Evolutionary conservation across 2,797 vertebrate species (phyloP).

Genomic region (Gadopsis bispinosus): DNA sequence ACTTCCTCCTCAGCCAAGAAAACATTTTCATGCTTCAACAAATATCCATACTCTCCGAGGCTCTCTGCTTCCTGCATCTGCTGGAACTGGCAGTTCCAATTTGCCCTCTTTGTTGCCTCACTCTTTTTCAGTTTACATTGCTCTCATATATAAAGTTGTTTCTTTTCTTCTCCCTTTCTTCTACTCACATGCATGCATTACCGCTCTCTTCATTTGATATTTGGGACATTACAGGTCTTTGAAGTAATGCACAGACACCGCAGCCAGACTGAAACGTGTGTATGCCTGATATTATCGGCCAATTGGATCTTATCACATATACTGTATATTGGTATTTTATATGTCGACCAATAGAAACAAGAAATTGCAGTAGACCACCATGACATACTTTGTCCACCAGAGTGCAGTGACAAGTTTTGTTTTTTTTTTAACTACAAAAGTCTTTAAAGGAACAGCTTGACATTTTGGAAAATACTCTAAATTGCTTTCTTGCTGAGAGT

Average conservation of each 20-base stretch:
- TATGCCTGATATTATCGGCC: background rate
- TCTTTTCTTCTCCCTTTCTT: constrained; percentile 16
- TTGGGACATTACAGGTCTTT: background rate
- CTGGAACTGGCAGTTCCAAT: constrained; percentile 30
- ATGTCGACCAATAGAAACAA: background rate
- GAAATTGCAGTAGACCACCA: background rate
- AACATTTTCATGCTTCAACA: constrained; percentile 70
- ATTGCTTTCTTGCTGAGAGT: background rate
- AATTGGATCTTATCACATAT: background rate
- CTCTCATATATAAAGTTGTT: constrained; percentile 10
- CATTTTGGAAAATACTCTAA: background rate
- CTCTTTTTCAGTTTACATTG: constrained; percentile 14
- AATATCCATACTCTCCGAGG: constrained; percentile 56
- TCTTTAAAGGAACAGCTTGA: background rate
- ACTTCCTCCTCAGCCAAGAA: constrained; percentile 73
- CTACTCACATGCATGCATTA: background rate
- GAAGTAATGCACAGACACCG: background rate
- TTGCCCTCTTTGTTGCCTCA: constrained; percentile 43
- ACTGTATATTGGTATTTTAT: background rate
- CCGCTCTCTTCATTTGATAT: background rate
- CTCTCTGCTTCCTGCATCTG: constrained; percentile 55
- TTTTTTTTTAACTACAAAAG: background rate
- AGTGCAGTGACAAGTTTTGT: constrained; percentile 1
- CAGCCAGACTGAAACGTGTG: background rate
- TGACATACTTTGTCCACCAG: background rate